Percentiles rank a stretch among this genome's conserved stretches.
Evolutionary conservation across 2,113 vertebrate species (phyloP).

Genomic region (Mellivora capensis): DNA sequence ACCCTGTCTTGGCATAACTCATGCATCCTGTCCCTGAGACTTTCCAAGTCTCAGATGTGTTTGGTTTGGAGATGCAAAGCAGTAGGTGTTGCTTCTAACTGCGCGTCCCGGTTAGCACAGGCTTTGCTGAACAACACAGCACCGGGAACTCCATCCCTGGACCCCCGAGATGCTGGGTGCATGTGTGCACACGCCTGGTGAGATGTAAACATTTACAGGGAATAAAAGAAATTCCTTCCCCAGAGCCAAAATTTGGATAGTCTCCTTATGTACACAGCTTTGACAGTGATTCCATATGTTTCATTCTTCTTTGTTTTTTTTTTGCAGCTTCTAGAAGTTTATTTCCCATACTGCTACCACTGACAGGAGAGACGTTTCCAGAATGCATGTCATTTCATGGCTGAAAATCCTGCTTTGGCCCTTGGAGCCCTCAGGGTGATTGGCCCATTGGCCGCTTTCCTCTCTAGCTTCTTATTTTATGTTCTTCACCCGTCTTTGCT

Average conservation of each 20-base stretch:
- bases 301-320: not conserved
- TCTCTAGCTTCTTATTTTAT: not conserved
- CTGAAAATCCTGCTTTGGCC: not conserved
- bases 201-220: not conserved
- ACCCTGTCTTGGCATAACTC: not conserved
- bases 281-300: not conserved
- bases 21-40: not conserved
- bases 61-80: not conserved
- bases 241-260: not conserved
- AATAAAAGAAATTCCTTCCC: not conserved
- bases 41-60: not conserved
- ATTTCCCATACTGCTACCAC: not conserved
- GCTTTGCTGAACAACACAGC: not conserved
- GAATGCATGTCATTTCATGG: not conserved
- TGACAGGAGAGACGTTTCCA: not conserved
- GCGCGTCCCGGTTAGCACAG: not conserved
- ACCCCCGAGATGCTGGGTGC: not conserved
- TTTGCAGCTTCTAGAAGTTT: not conserved
- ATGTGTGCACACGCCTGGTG: fast-evolving
- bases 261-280: not conserved
- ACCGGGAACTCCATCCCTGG: not conserved
- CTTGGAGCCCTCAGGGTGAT: not conserved
- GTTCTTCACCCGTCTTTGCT: not conserved
- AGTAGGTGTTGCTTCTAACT: not conserved
- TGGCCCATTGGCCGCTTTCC: not conserved